Conservation (phyloP, 2,888 invertebrate species). For the Drosophila peninsularis region DNA sequence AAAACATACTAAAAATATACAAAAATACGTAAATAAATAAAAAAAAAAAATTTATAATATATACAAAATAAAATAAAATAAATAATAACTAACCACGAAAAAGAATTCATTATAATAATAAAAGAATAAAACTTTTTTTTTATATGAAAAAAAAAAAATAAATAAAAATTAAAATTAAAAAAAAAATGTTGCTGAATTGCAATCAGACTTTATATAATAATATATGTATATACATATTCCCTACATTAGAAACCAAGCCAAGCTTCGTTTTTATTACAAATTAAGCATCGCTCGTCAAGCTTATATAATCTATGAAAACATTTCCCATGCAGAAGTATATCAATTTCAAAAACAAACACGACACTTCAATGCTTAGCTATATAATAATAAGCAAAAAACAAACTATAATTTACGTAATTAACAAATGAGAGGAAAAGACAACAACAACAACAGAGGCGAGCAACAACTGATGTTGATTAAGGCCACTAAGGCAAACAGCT, state of each 20-base stretch:
- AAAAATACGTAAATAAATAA: not conserved
- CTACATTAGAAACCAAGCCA: not conserved
- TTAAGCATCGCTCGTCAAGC: not conserved
- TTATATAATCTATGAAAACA: not conserved
- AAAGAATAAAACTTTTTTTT: too few relatives aligned
- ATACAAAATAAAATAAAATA: not conserved
- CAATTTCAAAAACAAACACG: slow-evolving; percentile 5
- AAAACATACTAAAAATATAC: not conserved
- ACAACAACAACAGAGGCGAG: not conserved
- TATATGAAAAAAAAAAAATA: not conserved
- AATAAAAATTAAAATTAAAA: not conserved
- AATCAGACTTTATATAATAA: too few relatives aligned
- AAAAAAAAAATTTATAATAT: not conserved
- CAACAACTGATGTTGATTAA: slow-evolving; percentile 55
- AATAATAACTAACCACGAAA: too few relatives aligned
- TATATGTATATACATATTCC: not conserved
- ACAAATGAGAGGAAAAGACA: slow-evolving; percentile 11
- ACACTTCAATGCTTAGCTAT: slow-evolving; percentile 1
- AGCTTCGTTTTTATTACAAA: not conserved
- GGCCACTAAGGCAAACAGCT: slow-evolving; percentile 61
- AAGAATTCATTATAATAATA: too few relatives aligned
- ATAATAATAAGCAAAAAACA: slow-evolving; percentile 7
- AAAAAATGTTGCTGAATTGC: too few relatives aligned
- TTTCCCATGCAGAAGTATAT: not conserved
- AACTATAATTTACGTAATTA: slow-evolving; percentile 46